Conservation (phyloP, 2,888 invertebrate species). For the Chrysopilus asiliformis region DNA sequence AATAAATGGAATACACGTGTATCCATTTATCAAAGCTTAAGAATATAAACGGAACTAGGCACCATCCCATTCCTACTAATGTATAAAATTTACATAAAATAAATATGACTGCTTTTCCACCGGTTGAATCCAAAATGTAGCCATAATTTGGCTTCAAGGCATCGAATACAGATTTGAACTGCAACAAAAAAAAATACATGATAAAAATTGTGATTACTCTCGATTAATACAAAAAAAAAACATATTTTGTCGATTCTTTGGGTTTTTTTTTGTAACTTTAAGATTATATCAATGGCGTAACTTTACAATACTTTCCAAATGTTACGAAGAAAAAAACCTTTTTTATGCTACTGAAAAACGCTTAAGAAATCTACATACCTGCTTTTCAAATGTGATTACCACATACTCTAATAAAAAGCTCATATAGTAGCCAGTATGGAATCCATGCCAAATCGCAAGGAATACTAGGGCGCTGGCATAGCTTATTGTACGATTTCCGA, state of each 20-base stretch:
- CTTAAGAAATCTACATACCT: conserved; percentile 47
- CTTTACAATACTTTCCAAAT: background rate
- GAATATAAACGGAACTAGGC: conserved; percentile 58
- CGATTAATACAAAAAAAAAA: too few relatives aligned
- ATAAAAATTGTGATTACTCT: conserved; percentile 1
- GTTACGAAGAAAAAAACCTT: background rate
- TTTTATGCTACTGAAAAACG: conserved; percentile 2
- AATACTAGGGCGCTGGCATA: conserved; percentile 73
- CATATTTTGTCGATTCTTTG: too few relatives aligned
- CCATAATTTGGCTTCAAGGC: background rate
- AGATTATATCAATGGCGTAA: background rate
- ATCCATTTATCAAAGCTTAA: conserved; percentile 57
- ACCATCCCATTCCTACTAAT: conserved; percentile 72
- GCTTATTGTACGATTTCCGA: conserved; percentile 69
- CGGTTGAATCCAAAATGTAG: conserved; percentile 33
- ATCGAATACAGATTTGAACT: conserved; percentile 38
- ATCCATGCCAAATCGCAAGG: conserved; percentile 92
- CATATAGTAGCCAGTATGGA: conserved; percentile 86
- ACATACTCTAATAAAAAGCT: conserved; percentile 87
- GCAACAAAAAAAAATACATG: conserved; percentile 21
- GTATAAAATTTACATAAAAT: conserved; percentile 56
- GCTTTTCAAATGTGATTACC: conserved; percentile 73
- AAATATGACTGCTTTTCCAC: conserved; percentile 39
- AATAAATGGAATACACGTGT: conserved; percentile 46
- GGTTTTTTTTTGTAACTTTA: too few relatives aligned